Percentiles rank a stretch among this genome's conserved stretches.
Conservation (phyloP, 1,140 invertebrate genomes). For the Drosophila micromelanica region DNA sequence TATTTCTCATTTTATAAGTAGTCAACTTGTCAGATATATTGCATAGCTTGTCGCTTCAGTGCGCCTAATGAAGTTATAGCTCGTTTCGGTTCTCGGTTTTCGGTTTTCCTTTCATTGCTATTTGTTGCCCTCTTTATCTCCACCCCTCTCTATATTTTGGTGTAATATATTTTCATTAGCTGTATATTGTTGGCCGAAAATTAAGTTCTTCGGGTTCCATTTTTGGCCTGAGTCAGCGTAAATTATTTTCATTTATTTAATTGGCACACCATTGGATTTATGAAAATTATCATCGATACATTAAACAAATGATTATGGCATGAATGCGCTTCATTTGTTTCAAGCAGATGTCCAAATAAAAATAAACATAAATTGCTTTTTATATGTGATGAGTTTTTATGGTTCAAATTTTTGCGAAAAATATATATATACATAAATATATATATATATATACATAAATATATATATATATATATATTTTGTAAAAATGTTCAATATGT, state of each 20-base stretch:
- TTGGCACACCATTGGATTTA: conserved; percentile 58
- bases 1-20: conserved; percentile 56
- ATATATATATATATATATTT: too few species aligned
- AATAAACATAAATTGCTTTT: conserved; percentile 11
- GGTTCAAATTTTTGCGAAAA: too few species aligned
- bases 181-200: conserved; percentile 20
- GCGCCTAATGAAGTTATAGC: conserved; percentile 73
- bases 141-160: background rate
- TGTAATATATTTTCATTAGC: conserved; percentile 76
- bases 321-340: conserved; percentile 54
- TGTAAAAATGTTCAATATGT: too few species aligned
- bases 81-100: conserved; percentile 26
- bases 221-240: conserved; percentile 51
- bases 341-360: conserved; percentile 54
- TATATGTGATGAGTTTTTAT: background rate
- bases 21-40: conserved; percentile 57
- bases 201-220: conserved; percentile 37
- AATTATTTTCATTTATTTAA: conserved; percentile 79
- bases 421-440: too few species aligned
- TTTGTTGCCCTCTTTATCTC: background rate
- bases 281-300: conserved; percentile 51
- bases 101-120: conserved; percentile 18
- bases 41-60: conserved; percentile 56
- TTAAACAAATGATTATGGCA: conserved; percentile 34
- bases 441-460: too few species aligned